phyloP scores from a whole-genome alignment of 2,113 vertebrate genomes.

The Rhinolophus sinicus region DNA sequence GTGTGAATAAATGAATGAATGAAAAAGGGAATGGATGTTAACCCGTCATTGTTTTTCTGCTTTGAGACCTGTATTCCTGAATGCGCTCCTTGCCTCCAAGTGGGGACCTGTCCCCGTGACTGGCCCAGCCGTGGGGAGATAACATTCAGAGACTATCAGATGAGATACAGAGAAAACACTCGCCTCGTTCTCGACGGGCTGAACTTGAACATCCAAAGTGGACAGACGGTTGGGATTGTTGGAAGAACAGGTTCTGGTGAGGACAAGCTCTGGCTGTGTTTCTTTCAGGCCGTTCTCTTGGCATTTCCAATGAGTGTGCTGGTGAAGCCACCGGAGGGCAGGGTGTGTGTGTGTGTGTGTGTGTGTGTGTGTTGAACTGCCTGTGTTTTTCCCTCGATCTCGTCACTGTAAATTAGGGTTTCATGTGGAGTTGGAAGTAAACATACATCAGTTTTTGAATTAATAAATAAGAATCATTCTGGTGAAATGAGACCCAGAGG shows the following conservation, averaged over 20 bases:
- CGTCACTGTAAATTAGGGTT: slow-evolving; percentile 19
- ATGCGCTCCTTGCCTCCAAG: slow-evolving; percentile 72
- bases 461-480: slow-evolving; percentile 56
- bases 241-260: slow-evolving; percentile 89
- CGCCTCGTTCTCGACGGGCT: slow-evolving; percentile 87
- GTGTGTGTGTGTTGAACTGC: too few species aligned
- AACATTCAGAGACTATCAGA: slow-evolving; percentile 87
- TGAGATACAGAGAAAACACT: slow-evolving; percentile 89
- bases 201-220: slow-evolving; percentile 81
- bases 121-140: slow-evolving; percentile 87
- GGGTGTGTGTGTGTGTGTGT: too few species aligned
- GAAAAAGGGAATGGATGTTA: background rate
- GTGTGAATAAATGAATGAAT: background rate
- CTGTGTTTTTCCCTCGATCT: background rate
- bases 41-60: background rate
- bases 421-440: slow-evolving; percentile 45
- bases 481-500: slow-evolving; percentile 32
- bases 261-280: background rate
- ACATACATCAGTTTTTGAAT: background rate
- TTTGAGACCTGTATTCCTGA: slow-evolving; percentile 86
- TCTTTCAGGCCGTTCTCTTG: background rate
- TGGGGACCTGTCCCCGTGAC: slow-evolving; percentile 75
- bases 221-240: slow-evolving; percentile 90
- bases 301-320: background rate
- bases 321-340: background rate